These are phyloP conservation scores for Philhelius pedissequus DNA, from an alignment of 2,888 invertebrate genomes.

Conservation along the genomic window DNA sequence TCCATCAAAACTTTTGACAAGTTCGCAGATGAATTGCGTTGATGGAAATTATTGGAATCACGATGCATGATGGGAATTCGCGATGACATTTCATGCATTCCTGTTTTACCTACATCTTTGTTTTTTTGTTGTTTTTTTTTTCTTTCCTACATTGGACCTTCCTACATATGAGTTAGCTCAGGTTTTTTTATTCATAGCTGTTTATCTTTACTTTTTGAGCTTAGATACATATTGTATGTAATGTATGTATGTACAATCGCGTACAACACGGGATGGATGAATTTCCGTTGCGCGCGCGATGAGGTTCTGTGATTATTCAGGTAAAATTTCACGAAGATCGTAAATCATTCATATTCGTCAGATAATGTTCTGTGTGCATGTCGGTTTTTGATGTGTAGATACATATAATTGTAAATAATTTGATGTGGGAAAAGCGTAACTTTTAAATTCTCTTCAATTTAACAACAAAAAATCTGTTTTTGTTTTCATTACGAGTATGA, in stretches of 20 bases:
- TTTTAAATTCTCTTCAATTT: not conserved
- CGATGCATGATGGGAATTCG: slow-evolving; percentile 70
- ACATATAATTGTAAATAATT: slow-evolving; percentile 1
- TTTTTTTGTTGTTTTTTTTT: slow-evolving; percentile 18
- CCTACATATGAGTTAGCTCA: not conserved
- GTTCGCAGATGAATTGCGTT: slow-evolving; percentile 68
- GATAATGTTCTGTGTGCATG: slow-evolving; percentile 29
- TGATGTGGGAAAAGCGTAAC: slow-evolving; percentile 5
- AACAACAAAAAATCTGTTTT: not conserved
- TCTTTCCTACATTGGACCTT: not conserved
- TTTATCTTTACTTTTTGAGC: slow-evolving; percentile 19
- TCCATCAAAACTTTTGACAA: slow-evolving; percentile 69
- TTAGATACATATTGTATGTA: not conserved
- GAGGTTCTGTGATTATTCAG: slow-evolving; percentile 36
- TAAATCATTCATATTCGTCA: slow-evolving; percentile 51
- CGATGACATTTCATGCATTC: slow-evolving; percentile 69
- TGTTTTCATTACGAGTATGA: no score
- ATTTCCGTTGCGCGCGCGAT: slow-evolving; percentile 32
- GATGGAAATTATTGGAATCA: slow-evolving; percentile 69
- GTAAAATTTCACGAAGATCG: slow-evolving; percentile 42
- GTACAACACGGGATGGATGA: slow-evolving; percentile 25
- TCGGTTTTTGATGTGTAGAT: not conserved
- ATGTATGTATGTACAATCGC: not conserved
- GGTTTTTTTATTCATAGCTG: not conserved
- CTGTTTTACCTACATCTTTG: slow-evolving; percentile 44